These are phyloP conservation scores for Mesitornis unicolor DNA, from an alignment of 2,113 vertebrate species.

Conservation along the genomic window DNA sequence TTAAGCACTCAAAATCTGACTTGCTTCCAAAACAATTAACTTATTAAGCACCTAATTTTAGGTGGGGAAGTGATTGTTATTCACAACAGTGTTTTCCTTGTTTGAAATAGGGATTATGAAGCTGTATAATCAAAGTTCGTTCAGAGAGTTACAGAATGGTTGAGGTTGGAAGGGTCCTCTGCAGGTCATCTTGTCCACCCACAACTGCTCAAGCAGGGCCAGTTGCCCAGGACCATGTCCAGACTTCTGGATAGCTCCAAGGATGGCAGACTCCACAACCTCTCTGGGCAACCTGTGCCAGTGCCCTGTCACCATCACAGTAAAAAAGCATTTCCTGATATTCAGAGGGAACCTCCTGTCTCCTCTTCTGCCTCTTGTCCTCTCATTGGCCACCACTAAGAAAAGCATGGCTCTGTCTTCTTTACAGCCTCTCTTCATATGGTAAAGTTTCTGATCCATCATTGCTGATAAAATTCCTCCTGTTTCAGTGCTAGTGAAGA, in stretches of 20 bases:
- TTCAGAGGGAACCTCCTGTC: not conserved
- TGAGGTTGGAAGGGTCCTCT: not conserved
- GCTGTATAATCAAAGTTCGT: not conserved
- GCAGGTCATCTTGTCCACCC: not conserved
- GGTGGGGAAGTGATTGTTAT: not conserved
- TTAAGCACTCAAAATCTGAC: not conserved
- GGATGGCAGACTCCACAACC: not conserved
- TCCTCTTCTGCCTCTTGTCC: not conserved
- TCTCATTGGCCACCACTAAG: not conserved
- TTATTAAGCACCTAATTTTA: not conserved
- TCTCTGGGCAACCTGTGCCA: not conserved
- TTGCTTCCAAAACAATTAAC: not conserved
- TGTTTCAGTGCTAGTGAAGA: not conserved
- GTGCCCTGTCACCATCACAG: not conserved
- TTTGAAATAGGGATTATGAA: not conserved
- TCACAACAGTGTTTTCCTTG: not conserved
- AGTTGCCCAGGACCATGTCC: rapidly evolving
- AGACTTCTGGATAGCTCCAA: not conserved
- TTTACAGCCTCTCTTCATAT: not conserved
- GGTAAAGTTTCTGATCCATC: not conserved
- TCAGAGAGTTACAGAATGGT: not conserved
- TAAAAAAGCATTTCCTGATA: not conserved
- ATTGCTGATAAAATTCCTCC: not conserved
- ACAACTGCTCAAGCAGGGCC: not conserved
- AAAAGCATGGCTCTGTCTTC: not conserved